Evolutionary conservation across 2,888 invertebrate genomes (phyloP).

Genomic region (Mayetiola destructor): DNA sequence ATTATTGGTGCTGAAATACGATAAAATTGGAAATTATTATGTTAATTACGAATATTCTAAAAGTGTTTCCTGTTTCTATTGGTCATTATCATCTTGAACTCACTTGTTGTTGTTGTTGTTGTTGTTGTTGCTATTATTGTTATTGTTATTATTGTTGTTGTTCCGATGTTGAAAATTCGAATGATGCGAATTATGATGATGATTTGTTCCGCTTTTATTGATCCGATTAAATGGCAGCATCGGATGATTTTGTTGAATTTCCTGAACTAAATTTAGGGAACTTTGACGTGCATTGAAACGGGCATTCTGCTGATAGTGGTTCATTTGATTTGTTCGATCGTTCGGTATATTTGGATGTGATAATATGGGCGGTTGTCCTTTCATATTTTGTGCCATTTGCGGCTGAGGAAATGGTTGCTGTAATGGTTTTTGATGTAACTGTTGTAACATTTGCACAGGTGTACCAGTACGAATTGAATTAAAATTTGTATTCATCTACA

Average conservation of each 20-base stretch:
- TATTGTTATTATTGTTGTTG: slow-evolving; percentile 25
- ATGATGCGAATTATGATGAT: slow-evolving; percentile 17
- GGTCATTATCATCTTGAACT: too few relatives aligned
- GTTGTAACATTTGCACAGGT: slow-evolving; percentile 24
- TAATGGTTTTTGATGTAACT: slow-evolving; percentile 5
- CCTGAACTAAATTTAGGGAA: slow-evolving; percentile 34
- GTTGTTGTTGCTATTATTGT: background rate
- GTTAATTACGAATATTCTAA: too few relatives aligned
- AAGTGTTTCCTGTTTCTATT: too few relatives aligned
- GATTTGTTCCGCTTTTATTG: slow-evolving; percentile 15
- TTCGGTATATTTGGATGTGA: slow-evolving; percentile 21
- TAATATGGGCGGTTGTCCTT: slow-evolving; percentile 21
- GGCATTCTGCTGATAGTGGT: slow-evolving; percentile 17
- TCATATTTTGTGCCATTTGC: slow-evolving; percentile 33
- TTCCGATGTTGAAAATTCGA: slow-evolving; percentile 24
- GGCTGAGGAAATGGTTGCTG: slow-evolving; percentile 25
- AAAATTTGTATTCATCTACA: slow-evolving; percentile 32
- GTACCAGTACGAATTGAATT: slow-evolving; percentile 32
- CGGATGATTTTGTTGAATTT: slow-evolving; percentile 36
- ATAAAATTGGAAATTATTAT: too few relatives aligned
- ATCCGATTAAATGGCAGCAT: slow-evolving; percentile 22
- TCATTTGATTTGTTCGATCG: slow-evolving; percentile 9
- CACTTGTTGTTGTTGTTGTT: background rate
- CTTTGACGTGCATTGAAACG: slow-evolving; percentile 33
- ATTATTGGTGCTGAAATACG: background rate